Base-by-base conservation (phyloP, 2,888 invertebrate genomes). In the Chironomus tentans region DNA sequence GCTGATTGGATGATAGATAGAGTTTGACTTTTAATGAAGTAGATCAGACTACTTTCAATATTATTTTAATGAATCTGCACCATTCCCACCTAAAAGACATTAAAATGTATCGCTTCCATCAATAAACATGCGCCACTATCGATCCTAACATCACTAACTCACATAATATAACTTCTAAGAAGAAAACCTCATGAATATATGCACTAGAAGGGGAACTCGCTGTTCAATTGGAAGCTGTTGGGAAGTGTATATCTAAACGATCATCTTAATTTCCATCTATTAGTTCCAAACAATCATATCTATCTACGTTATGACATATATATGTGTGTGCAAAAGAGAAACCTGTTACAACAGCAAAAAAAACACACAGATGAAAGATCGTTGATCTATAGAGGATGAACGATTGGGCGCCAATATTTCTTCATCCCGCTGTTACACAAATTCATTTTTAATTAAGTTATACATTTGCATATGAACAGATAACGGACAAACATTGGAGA, bases 381-480 rank as follows among this genome's bases (percentile, higher is more conserved):
- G 24, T 56, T 73, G 72, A 73, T 74, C 74, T 62, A 38, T 28
- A 22, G 38, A 38, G 65, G 21, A 73, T 68, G 74, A 61, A 68
- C 47, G 38, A 61, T 74, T 61, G 46, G 74, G 74, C 74, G 74
- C 74, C 74, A 68, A 61, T 71, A 22, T 24, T 61, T 71, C 61
- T 47, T 74, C 74, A 56, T 56, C 74, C 74, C 22, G 74, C 74
- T 74, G 74, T 68, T 74, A 46, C 47, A 68, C 74, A 74, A 74
- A 74, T 74, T 74, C 74, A 68, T 68, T 74, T 74, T 74, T 74
- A 74, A 74, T 74, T 74, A 61, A 74, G 74, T 68, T 68, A 48
- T 74, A 28, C 74, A 74, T 74, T 74, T 68, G 68, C 74, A 74
- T 74, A 74, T 10, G 38, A 38, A 61, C 6, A 73, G 74, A 65